A percentile compares a stretch with the other conserved stretches of the same genome.
phyloP scores from a whole-genome alignment of 2,888 invertebrate species.

The Caenorhabditis doughertyi region DNA sequence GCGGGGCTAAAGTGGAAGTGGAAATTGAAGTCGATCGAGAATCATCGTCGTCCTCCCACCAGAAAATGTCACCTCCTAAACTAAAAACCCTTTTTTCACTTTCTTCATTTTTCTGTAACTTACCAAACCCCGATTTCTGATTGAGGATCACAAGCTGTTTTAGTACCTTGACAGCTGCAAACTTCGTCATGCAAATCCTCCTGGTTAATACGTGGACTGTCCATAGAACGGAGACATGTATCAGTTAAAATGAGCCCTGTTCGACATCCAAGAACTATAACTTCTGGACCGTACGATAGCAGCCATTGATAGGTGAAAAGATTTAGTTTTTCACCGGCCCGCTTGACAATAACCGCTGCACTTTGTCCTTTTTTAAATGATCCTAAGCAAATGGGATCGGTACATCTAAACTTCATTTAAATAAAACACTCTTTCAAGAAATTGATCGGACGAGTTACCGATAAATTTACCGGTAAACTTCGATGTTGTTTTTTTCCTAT shows the following conservation, averaged over 20 bases:
- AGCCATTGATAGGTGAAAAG: conserved; percentile 5
- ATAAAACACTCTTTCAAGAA: no score
- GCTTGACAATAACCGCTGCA: neutral
- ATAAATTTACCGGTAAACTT: no score
- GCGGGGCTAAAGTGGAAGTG: neutral
- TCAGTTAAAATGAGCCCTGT: neutral
- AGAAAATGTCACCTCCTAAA: neutral
- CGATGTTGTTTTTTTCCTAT: no score
- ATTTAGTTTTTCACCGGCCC: neutral
- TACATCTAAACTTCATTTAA: no score
- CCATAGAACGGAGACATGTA: neutral
- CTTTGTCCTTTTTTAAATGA: neutral
- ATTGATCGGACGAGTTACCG: no score
- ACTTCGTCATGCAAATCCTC: neutral
- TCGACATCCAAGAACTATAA: conserved; percentile 9
- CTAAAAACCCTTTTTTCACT: no score
- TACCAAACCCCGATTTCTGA: conserved; percentile 2
- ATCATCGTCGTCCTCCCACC: conserved; percentile 10
- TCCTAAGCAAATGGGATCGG: conserved; percentile 16
- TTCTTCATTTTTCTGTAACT: no score
- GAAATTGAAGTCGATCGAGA: neutral
- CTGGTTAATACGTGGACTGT: neutral
- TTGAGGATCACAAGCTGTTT: neutral
- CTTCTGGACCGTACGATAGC: neutral
- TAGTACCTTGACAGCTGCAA: conserved; percentile 20